Evolutionary conservation across 2,113 vertebrate species (phyloP).

Genomic region (Sinocyclocheilus anophthalmus): DNA sequence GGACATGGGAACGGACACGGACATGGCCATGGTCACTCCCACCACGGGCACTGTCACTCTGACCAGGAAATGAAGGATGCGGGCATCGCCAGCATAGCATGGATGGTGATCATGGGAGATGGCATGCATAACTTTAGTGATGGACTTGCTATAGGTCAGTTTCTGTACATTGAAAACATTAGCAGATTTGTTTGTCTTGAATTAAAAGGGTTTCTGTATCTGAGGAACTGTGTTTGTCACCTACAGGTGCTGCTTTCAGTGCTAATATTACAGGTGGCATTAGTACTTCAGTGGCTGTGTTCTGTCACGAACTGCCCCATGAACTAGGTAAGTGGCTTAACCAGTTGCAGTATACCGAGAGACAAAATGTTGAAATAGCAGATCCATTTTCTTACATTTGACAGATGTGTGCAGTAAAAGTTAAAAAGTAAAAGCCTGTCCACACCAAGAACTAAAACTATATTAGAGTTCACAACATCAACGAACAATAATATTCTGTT

Average conservation of each 20-base stretch:
- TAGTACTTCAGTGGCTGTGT: conserved; percentile 97
- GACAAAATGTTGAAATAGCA: not conserved
- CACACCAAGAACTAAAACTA: not conserved
- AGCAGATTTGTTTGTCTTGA: not conserved
- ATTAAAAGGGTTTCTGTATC: not conserved
- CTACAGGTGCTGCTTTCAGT: conserved; percentile 92
- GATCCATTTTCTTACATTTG: not conserved
- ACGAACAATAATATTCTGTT: too few relatives aligned
- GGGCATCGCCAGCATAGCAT: conserved; percentile 95
- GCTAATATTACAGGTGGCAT: conserved; percentile 93
- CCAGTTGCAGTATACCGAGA: not conserved
- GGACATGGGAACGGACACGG: conserved; percentile 59
- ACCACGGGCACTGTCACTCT: conserved; percentile 94
- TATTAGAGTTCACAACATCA: not conserved
- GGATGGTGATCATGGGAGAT: conserved; percentile 99
- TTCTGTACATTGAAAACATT: not conserved
- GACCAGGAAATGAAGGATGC: conserved; percentile 96
- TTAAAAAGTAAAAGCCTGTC: not conserved
- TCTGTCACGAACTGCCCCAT: conserved; percentile 97
- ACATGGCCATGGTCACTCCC: conserved; percentile 86
- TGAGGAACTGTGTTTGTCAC: not conserved
- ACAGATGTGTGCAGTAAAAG: not conserved
- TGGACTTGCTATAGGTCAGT: conserved; percentile 93
- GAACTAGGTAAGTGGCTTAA: conserved; percentile 85
- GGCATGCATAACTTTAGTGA: conserved; percentile 99